These are phyloP conservation scores for Brienomyrus longianalis DNA, from an alignment of 2,113 vertebrate species.

Conservation along the genomic window DNA sequence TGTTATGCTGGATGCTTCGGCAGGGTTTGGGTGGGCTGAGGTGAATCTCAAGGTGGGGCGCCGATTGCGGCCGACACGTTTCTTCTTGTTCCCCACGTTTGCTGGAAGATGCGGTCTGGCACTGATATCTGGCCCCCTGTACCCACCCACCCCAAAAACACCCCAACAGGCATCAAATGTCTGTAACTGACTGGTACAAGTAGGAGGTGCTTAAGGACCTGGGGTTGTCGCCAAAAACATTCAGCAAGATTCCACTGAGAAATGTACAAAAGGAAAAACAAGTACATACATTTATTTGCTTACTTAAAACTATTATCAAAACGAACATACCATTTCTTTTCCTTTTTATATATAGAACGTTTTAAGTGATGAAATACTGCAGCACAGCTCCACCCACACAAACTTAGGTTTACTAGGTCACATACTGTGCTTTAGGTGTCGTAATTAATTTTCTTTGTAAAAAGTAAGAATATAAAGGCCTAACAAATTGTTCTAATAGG, in stretches of 20 bases:
- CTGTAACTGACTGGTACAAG: not conserved
- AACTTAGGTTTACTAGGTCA: not conserved
- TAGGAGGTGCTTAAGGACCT: not conserved
- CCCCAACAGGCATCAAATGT: not conserved
- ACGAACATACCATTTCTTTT: not conserved
- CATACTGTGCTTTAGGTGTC: not conserved
- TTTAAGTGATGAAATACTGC: not conserved
- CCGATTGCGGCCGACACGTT: not conserved
- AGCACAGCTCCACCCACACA: not conserved
- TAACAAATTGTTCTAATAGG: not conserved
- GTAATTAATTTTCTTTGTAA: not conserved
- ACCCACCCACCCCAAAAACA: not conserved
- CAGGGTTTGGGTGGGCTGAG: not conserved
- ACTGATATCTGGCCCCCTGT: not conserved
- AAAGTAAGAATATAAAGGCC: not conserved
- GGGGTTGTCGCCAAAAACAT: too few relatives aligned
- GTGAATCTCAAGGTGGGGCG: not conserved
- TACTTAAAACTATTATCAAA: not conserved
- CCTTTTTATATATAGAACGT: not conserved
- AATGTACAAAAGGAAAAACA: not conserved
- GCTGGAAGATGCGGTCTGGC: not conserved
- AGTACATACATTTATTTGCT: not conserved
- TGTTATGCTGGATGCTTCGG: not conserved
- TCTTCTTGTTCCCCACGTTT: not conserved
- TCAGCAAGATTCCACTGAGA: not conserved